A percentile compares a stretch with the other conserved stretches of the same genome.
phyloP scores from a whole-genome alignment of 1,140 invertebrate species.

The Drosophila subpulchrella region DNA sequence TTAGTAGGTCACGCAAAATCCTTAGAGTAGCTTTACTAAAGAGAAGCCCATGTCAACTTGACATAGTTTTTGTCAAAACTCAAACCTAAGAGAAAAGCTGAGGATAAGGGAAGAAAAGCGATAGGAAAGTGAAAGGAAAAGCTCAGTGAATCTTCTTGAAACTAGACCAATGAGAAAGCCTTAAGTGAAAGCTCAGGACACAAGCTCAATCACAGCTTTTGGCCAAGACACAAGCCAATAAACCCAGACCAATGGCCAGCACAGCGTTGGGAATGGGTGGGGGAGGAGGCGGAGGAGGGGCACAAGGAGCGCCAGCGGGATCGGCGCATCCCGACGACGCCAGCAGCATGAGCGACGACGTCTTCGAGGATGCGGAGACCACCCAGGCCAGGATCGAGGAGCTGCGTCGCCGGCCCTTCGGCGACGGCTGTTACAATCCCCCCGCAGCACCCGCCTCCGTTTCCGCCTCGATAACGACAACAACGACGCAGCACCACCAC shows the following conservation, averaged over 20 bases:
- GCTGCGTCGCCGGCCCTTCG: conserved; percentile 68
- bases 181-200: conserved; percentile 41
- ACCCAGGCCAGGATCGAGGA: conserved; percentile 78
- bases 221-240: conserved; percentile 42
- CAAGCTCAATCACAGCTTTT: conserved; percentile 33
- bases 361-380: conserved; percentile 88
- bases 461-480: conserved; percentile 31
- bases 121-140: neutral
- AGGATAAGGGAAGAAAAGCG: neutral
- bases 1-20: neutral
- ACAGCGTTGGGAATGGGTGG: conserved; percentile 12
- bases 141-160: neutral
- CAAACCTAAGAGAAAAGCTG: neutral
- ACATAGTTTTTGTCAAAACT: neutral
- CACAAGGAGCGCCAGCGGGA: conserved; percentile 8
- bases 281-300: neutral
- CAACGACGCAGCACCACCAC: conserved; percentile 36
- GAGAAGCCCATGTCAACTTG: neutral
- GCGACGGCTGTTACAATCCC: conserved; percentile 76
- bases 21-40: neutral
- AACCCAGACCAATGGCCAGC: conserved; percentile 23
- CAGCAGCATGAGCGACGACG: conserved; percentile 92
- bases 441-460: conserved; percentile 58
- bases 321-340: conserved; percentile 68
- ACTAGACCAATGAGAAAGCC: conserved; percentile 31